Conservation (phyloP, 2,113 vertebrate species). For the Okapia johnstoni region DNA sequence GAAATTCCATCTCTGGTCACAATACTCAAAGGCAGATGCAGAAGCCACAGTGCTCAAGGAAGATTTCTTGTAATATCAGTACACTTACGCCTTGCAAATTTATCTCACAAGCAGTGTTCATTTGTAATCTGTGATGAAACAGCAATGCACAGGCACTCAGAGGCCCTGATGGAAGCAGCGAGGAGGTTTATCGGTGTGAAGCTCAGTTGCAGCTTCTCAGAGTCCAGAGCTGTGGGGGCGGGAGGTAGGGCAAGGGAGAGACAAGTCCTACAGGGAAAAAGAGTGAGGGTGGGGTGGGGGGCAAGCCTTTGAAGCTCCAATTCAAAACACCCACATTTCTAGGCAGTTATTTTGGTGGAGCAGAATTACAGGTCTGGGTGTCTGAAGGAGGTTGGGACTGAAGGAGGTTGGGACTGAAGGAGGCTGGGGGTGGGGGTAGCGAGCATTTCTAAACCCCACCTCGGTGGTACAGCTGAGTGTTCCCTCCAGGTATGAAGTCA, state of each 20-base stretch:
- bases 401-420: background rate
- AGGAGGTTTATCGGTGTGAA: fast-evolving
- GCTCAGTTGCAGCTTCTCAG: background rate
- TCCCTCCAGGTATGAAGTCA: background rate
- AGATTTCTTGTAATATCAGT: background rate
- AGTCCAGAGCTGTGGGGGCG: background rate
- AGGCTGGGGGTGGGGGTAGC: background rate
- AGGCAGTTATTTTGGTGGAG: too few relatives aligned
- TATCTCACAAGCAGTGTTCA: background rate
- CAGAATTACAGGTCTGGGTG: background rate
- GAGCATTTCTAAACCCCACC: background rate
- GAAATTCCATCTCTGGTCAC: background rate
- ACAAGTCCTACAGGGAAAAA: background rate
- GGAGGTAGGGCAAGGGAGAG: background rate
- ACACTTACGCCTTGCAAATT: fast-evolving
- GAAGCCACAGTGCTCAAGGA: background rate
- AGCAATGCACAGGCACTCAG: background rate
- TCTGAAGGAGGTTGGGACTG: too few relatives aligned
- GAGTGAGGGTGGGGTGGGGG: fast-evolving
- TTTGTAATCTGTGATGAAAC: fast-evolving
- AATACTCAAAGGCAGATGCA: background rate
- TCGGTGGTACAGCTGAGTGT: too few relatives aligned
- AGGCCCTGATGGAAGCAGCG: fast-evolving
- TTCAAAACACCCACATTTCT: background rate
- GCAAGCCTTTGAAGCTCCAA: background rate